A percentile compares a stretch with the other conserved stretches of the same genome.
These are phyloP conservation scores for Athene cunicularia DNA, from an alignment of 2,113 vertebrate genomes.

Conservation along the genomic window DNA sequence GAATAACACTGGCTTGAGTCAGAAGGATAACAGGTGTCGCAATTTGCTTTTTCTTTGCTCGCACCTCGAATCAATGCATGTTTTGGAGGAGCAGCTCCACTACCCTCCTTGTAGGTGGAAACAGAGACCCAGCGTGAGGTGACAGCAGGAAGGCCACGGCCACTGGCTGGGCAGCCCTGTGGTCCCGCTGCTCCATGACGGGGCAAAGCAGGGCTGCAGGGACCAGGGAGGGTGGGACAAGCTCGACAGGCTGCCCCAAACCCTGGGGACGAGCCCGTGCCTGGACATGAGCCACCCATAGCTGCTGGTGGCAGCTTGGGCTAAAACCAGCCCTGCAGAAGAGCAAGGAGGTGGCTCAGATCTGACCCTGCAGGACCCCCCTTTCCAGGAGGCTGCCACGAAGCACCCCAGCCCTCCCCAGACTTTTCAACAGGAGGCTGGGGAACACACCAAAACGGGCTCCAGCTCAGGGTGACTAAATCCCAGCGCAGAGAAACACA, in stretches of 20 bases:
- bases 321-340: not conserved
- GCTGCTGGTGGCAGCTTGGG: not conserved
- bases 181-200: fast-evolving
- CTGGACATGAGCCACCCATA: not conserved
- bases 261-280: not conserved
- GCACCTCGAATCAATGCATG: fast-evolving
- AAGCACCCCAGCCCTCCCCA: not conserved
- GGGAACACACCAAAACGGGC: not conserved
- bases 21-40: not conserved
- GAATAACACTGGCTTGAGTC: not conserved
- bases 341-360: not conserved
- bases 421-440: not conserved
- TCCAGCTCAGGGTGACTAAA: too few species aligned
- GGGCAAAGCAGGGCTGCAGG: not conserved
- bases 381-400: not conserved
- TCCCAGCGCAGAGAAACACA: not conserved
- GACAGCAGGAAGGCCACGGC: not conserved
- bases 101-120: not conserved
- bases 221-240: fast-evolving
- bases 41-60: not conserved
- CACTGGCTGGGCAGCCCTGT: fast-evolving
- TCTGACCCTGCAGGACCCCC: fast-evolving
- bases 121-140: fast-evolving
- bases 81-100: not conserved
- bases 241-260: not conserved